phyloP scores from a whole-genome alignment of 2,888 invertebrate genomes.

The Pseudolycoriella hygida region DNA sequence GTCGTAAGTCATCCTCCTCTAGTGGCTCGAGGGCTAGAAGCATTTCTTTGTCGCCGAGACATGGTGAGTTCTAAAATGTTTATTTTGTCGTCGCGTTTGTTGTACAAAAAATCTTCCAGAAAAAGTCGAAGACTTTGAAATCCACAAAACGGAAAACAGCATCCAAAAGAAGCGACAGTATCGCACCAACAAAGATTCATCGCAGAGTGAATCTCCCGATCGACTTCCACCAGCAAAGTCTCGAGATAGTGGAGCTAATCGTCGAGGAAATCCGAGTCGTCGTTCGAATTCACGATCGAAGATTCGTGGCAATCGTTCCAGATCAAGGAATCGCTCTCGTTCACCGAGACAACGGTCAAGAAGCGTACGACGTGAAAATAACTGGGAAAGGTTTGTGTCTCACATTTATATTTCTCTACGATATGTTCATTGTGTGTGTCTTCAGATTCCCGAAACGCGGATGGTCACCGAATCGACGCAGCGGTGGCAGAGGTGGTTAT shows the following conservation, averaged over 20 bases:
- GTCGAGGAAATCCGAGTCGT: slow-evolving; percentile 8
- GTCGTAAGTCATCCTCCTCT: slow-evolving; percentile 24
- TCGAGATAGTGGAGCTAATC: slow-evolving; percentile 6
- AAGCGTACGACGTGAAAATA: slow-evolving; percentile 22
- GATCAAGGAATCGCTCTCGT: slow-evolving; percentile 18
- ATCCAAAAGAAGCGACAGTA: slow-evolving; percentile 80
- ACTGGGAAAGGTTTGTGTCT: slow-evolving; percentile 17
- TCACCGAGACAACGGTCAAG: slow-evolving; percentile 22
- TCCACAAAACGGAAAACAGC: slow-evolving; percentile 59
- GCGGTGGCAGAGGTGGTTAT: slow-evolving; percentile 7
- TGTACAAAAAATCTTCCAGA: not conserved
- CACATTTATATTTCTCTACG: too few relatives aligned
- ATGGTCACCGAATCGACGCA: slow-evolving; percentile 14
- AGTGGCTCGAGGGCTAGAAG: slow-evolving; percentile 16
- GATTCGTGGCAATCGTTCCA: slow-evolving; percentile 20
- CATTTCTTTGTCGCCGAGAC: slow-evolving; percentile 22
- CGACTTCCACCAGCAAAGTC: slow-evolving; percentile 13
- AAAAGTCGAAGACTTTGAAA: slow-evolving; percentile 39
- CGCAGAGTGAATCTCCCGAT: slow-evolving; percentile 35
- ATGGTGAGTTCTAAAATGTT: slow-evolving; percentile 19
- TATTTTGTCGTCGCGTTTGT: not conserved
- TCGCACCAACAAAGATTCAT: slow-evolving; percentile 68
- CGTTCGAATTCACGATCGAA: slow-evolving; percentile 12
- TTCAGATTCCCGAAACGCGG: slow-evolving; percentile 11
- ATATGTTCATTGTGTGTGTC: not conserved